Evolutionary conservation across 2,113 vertebrate species (phyloP).

Genomic region (Sebastes fasciatus): DNA sequence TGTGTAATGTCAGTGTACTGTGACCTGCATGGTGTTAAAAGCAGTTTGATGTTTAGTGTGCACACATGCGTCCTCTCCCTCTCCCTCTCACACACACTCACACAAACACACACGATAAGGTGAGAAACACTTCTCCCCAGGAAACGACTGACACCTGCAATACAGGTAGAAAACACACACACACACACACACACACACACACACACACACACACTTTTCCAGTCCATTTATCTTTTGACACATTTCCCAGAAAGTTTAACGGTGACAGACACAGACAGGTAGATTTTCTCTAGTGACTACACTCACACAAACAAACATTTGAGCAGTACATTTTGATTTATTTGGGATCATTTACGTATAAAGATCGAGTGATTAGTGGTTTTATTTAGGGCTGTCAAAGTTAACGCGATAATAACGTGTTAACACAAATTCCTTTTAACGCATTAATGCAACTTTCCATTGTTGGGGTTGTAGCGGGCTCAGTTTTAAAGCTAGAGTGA

Average conservation of each 20-base stretch:
- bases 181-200: too few species aligned
- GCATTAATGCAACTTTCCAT: too few species aligned
- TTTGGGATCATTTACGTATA: background rate
- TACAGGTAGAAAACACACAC: conserved; percentile 27
- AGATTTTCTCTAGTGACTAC: background rate
- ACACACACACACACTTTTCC: conserved; percentile 19
- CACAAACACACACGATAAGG: background rate
- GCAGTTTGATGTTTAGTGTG: conserved; percentile 37
- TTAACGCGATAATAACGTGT: too few species aligned
- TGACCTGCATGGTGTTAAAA: conserved; percentile 63
- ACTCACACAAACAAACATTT: background rate
- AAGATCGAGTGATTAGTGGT: background rate
- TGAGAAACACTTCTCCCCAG: too few species aligned
- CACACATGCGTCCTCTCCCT: background rate
- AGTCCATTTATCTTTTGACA: conserved; percentile 55
- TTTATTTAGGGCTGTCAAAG: too few species aligned
- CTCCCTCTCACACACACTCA: background rate
- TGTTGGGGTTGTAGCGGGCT: too few species aligned
- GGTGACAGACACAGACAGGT: background rate
- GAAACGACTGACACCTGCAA: conserved; percentile 42
- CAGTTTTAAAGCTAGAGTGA: too few species aligned
- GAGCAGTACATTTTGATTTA: background rate
- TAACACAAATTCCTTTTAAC: too few species aligned
- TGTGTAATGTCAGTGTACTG: conserved; percentile 6
- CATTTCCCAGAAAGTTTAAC: conserved; percentile 30